These are phyloP conservation scores for Drosophila lini DNA, from an alignment of 1,140 invertebrate species.

Conservation along the genomic window DNA sequence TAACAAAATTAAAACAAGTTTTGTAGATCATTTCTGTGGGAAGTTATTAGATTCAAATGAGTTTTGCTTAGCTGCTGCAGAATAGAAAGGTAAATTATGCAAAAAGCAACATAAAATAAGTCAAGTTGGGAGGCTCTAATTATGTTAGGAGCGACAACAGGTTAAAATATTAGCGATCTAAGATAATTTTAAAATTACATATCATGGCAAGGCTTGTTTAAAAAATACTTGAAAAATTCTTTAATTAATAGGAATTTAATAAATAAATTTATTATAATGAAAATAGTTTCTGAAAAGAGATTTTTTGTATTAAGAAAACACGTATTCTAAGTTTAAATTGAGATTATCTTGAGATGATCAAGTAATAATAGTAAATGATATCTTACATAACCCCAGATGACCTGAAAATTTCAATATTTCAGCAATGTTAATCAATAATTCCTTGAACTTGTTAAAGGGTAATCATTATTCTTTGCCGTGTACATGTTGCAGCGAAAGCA, in stretches of 20 bases:
- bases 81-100: conserved; percentile 9
- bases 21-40: conserved; percentile 17
- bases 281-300: too few species aligned
- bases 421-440: not conserved
- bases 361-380: too few species aligned
- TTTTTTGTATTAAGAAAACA: too few species aligned
- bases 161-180: not conserved
- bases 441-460: not conserved
- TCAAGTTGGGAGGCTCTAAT: not conserved
- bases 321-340: too few species aligned
- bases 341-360: too few species aligned
- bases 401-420: not conserved
- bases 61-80: not conserved
- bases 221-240: too few species aligned
- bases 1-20: conserved; percentile 16
- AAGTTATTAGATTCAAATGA: conserved; percentile 14
- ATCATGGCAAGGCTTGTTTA: not conserved
- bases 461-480: not conserved
- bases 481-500: conserved; percentile 16
- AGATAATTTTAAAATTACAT: not conserved
- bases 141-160: not conserved
- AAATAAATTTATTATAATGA: not conserved
- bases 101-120: conserved; percentile 2
- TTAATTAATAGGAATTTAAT: not conserved
- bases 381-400: too few species aligned